Evolutionary conservation across 2,888 invertebrate species (phyloP).

Genomic region (Melikaiella ostensackeni): DNA sequence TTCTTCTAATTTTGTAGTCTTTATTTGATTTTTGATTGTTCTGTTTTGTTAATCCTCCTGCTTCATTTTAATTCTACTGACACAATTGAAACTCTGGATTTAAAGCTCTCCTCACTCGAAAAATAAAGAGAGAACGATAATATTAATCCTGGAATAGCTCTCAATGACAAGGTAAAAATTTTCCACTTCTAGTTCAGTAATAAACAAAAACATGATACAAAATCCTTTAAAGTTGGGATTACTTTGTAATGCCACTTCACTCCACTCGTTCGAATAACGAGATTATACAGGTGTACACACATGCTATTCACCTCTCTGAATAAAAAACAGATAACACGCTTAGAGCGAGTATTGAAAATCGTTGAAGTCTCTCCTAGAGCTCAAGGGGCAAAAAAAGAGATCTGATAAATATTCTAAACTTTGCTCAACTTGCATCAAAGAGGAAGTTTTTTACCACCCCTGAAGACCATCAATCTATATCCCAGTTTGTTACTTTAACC

Average conservation of each 20-base stretch:
- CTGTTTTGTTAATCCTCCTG: not conserved
- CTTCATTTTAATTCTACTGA: not conserved
- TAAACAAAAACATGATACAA: not conserved
- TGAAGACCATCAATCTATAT: not conserved
- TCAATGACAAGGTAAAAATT: not conserved
- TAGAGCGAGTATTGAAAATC: constrained; percentile 30
- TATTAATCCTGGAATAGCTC: not conserved
- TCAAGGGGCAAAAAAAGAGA: constrained; percentile 9
- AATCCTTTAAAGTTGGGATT: not conserved
- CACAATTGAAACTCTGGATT: not conserved
- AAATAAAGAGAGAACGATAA: not conserved
- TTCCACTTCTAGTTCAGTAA: not conserved
- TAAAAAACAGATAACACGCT: constrained; percentile 31
- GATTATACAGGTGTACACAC: constrained; percentile 31
- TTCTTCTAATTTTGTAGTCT: not conserved
- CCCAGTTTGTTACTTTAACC: not conserved
- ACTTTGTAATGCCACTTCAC: not conserved
- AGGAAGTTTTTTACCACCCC: not conserved
- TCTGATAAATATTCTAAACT: constrained; percentile 36
- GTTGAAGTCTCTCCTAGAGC: not conserved
- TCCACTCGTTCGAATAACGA: constrained; percentile 22
- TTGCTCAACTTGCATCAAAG: constrained; percentile 13
- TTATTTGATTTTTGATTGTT: not conserved
- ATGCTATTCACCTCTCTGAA: constrained; percentile 16
- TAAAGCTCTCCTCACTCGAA: not conserved